Percentiles rank a stretch among this genome's conserved stretches.
Conservation (phyloP, 2,888 invertebrate genomes). For the Dryobotodes eremita region DNA sequence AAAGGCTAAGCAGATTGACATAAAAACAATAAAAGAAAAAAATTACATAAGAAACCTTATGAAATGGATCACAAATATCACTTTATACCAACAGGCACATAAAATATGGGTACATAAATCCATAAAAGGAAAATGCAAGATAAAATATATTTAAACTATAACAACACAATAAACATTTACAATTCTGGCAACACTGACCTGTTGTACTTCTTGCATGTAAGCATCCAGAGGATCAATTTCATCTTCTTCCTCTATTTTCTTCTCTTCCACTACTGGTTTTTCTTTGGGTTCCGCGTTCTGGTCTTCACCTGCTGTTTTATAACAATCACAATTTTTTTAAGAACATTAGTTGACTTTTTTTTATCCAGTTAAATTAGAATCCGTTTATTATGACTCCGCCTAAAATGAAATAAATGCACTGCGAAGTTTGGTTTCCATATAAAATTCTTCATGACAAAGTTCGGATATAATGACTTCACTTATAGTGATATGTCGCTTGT, state of each 20-base stretch:
- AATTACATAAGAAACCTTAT: not conserved
- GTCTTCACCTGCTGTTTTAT: conserved; percentile 87
- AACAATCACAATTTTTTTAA: not conserved
- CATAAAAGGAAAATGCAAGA: not conserved
- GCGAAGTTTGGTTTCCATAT: not conserved
- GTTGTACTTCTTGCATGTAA: conserved; percentile 97
- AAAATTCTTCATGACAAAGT: not conserved
- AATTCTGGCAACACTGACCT: conserved; percentile 77
- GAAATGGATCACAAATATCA: not conserved
- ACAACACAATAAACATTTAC: not conserved
- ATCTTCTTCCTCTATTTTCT: conserved; percentile 91
- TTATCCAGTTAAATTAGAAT: too few relatives aligned
- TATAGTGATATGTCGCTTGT: not conserved
- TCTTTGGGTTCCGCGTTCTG: conserved; percentile 82
- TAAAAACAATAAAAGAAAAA: not conserved
- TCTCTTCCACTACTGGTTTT: conserved; percentile 85
- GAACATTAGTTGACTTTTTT: not conserved
- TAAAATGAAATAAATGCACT: too few relatives aligned
- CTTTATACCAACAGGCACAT: not conserved
- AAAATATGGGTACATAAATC: not conserved
- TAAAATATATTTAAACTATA: not conserved
- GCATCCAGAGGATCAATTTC: conserved; percentile 99
- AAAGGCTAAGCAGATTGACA: not conserved
- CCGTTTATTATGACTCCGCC: too few relatives aligned
- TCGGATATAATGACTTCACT: not conserved